Percentiles rank a stretch among this genome's conserved stretches.
phyloP scores from a whole-genome alignment of 2,888 invertebrate genomes.

The Ormyrus rosae region DNA sequence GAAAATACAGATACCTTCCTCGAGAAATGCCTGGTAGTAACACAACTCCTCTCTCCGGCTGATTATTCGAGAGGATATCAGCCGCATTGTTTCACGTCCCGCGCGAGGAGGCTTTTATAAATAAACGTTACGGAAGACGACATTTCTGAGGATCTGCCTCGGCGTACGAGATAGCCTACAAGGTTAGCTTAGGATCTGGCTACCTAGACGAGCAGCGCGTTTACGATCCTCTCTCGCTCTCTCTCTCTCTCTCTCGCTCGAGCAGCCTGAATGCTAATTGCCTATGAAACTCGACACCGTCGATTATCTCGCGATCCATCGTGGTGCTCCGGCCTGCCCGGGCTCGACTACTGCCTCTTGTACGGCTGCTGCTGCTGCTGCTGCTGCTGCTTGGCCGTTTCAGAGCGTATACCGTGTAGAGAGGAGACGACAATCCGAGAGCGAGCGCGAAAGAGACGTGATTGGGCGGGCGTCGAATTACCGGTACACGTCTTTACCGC shows the following conservation, averaged over 20 bases:
- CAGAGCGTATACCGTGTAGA: background rate
- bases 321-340: background rate
- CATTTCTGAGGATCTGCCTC: slow-evolving; percentile 11
- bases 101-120: slow-evolving; percentile 26
- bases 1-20: slow-evolving; percentile 1
- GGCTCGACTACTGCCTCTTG: background rate
- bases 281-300: slow-evolving; percentile 61
- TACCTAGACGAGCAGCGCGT: slow-evolving; percentile 27
- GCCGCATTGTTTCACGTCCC: slow-evolving; percentile 50
- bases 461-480: slow-evolving; percentile 40
- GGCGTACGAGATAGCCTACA: background rate
- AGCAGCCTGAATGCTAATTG: slow-evolving; percentile 59
- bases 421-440: background rate
- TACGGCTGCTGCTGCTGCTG: slow-evolving; percentile 17
- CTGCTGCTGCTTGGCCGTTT: slow-evolving; percentile 16
- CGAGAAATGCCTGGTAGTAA: background rate
- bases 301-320: slow-evolving; percentile 53
- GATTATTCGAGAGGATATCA: slow-evolving; percentile 21
- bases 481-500: slow-evolving; percentile 31
- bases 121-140: slow-evolving; percentile 30
- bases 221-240: slow-evolving; percentile 52
- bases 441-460: background rate
- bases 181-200: slow-evolving; percentile 27
- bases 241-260: background rate
- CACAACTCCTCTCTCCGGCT: background rate